A percentile compares a stretch with the other conserved stretches of the same genome.
Conservation (phyloP, 2,113 vertebrate species). For the Sylvicapra grimmia region DNA sequence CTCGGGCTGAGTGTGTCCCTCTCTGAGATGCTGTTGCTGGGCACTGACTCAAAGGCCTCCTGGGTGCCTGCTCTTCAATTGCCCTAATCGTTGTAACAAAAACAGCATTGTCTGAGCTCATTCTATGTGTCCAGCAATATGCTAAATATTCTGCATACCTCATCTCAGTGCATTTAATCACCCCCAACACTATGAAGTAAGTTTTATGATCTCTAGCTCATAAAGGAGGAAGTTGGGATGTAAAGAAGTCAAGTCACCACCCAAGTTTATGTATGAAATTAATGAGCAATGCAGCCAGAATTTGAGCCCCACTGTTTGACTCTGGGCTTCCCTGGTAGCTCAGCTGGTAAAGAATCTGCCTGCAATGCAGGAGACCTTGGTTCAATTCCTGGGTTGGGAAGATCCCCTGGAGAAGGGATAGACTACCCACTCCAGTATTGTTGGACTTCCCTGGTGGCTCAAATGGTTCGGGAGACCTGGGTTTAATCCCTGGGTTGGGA, state of each 20-base stretch:
- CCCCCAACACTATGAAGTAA: background rate
- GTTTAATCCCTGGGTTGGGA: background rate
- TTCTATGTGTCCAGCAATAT: background rate
- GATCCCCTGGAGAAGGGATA: background rate
- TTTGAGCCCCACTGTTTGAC: background rate
- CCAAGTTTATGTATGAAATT: background rate
- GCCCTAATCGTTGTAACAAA: background rate
- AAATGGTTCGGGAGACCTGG: background rate
- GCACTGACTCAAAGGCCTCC: background rate
- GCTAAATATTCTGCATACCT: background rate
- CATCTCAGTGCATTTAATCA: background rate
- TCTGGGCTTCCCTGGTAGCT: background rate
- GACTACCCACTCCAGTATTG: background rate
- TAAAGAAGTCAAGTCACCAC: background rate
- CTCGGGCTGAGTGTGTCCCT: rapidly evolving
- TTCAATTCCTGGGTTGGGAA: background rate
- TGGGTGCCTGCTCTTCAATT: background rate
- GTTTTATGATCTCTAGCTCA: background rate
- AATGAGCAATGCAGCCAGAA: background rate
- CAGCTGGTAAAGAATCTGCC: background rate
- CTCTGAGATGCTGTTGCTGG: background rate
- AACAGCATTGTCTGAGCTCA: background rate
- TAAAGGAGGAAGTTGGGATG: background rate
- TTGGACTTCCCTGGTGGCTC: background rate
- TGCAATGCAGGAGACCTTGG: background rate